Base-by-base conservation (phyloP, 2,113 vertebrate genomes). In the Cephalopterus ornatus region DNA sequence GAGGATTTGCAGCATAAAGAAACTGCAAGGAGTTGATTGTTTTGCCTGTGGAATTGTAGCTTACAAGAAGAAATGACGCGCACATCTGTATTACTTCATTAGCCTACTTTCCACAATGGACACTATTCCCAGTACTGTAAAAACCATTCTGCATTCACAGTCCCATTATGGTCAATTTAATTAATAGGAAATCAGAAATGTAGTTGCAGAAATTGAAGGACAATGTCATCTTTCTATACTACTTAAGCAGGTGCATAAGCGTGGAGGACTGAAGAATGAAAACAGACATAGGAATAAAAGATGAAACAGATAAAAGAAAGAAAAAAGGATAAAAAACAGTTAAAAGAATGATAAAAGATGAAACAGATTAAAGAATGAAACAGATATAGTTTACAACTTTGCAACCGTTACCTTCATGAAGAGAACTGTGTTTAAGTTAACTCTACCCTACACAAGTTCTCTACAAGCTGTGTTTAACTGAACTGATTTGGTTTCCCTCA, bases 1-100 rank as follows among this genome's bases (percentile, higher is more conserved):
- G 49, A 85, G 49, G 77, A 94, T 91, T 91, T 94, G 49, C 67
- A 53, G 61, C 61, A 81, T 37, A 78, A 77, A 95, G 68, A 93
- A 91, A 78, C n/a, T 61, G 55, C 71, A 87, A 89, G 30, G 44
- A 93, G 26, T 8, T 85, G 56, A 86, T 65, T 92, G 52, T 68
- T 87, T 89, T 88, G 68, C 61, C 41, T 68, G 73, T 68, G 52
- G 41, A 89, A 91, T 81, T 96, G 37, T 53, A 86, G 59, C 42
- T 85, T 63, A 50, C 23, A 76, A 71, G 71, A 85, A 92, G 19
- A 82, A 94, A 86, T 6, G 9, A 88, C 41, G 44, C 0, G 2
- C 49, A 78, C 49, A 91, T 75, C 83, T 79, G 41, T 68, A 88
- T 35, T 73, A 76, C 18, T 41, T 92, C 50, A 73, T 41, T 85